Percentiles rank a stretch among this genome's conserved stretches.
Evolutionary conservation across 1,140 invertebrate genomes (phyloP).

Genomic region (Chrysomallon squamiferum): DNA sequence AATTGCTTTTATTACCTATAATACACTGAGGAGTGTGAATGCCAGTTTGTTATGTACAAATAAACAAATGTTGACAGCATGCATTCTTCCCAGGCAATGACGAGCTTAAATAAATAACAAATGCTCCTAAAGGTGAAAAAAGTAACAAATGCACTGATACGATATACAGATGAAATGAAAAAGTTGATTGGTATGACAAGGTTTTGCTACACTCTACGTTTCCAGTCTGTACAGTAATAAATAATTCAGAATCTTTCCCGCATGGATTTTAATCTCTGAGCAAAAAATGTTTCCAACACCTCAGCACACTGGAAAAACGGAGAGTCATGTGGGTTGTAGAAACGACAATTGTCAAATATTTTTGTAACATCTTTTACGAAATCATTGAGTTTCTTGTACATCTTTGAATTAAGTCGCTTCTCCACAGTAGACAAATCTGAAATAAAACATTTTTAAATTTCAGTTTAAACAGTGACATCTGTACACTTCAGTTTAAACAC

Average conservation of each 20-base stretch:
- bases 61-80: too few relatives aligned
- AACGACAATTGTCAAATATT: conserved; percentile 98
- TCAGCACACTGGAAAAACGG: conserved; percentile 96
- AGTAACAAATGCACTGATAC: conserved; percentile 1
- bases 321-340: conserved; percentile 94
- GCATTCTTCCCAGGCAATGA: too few relatives aligned
- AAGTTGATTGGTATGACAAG: too few relatives aligned
- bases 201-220: too few relatives aligned
- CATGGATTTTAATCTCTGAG: conserved; percentile 68
- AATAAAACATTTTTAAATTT: conserved; percentile 31
- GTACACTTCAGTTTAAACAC: too few relatives aligned
- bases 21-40: too few relatives aligned
- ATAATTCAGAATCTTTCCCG: conserved; percentile 43
- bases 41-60: too few relatives aligned
- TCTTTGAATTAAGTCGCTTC: conserved; percentile 81
- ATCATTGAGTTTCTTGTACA: conserved; percentile 88
- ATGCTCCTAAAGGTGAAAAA: conserved; percentile 1
- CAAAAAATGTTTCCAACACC: conserved; percentile 93
- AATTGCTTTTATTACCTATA: too few relatives aligned
- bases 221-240: too few relatives aligned
- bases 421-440: conserved; percentile 93
- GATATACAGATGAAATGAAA: too few relatives aligned
- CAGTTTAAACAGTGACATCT: too few relatives aligned
- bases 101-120: conserved; percentile 4
- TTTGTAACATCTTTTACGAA: conserved; percentile 97